Percentiles rank a stretch among this genome's conserved stretches.
phyloP scores from a whole-genome alignment of 2,888 invertebrate genomes.

The Spilosoma lubricipeda region DNA sequence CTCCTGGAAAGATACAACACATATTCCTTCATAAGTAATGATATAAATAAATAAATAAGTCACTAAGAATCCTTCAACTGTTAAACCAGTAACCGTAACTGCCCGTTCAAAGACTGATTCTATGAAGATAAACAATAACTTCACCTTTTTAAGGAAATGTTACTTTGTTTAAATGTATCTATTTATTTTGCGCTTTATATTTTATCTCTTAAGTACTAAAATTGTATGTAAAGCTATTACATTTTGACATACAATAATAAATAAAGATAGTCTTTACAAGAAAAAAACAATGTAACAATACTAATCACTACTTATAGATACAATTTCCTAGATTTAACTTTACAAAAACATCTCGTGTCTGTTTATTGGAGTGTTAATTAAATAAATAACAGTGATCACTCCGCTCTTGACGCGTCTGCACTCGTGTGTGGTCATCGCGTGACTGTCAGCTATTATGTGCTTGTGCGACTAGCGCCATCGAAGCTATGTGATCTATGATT shows the following conservation, averaged over 20 bases:
- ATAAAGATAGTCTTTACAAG: neutral
- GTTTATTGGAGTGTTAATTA: slow-evolving; percentile 60
- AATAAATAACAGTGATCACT: slow-evolving; percentile 69
- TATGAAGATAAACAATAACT: too few species aligned
- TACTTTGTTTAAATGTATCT: neutral
- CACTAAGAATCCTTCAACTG: neutral
- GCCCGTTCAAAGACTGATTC: neutral
- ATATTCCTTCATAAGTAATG: neutral
- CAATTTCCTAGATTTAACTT: slow-evolving; percentile 31
- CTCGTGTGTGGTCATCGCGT: slow-evolving; percentile 78
- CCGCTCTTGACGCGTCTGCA: slow-evolving; percentile 62
- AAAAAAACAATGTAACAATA: neutral
- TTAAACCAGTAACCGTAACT: neutral
- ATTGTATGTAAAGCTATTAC: neutral
- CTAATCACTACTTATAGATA: neutral
- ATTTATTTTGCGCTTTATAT: neutral
- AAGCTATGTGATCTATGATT: slow-evolving; percentile 57
- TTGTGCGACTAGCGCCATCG: slow-evolving; percentile 66
- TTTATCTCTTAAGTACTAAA: neutral
- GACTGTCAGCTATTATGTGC: slow-evolving; percentile 69
- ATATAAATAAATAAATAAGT: too few species aligned
- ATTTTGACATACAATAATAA: neutral
- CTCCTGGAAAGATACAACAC: too few species aligned
- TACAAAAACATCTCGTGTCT: slow-evolving; percentile 24
- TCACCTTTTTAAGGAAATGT: too few species aligned